A percentile compares a stretch with the other conserved stretches of the same genome.
phyloP scores from a whole-genome alignment of 2,797 vertebrate genomes.

The Tarsius wallacei region DNA sequence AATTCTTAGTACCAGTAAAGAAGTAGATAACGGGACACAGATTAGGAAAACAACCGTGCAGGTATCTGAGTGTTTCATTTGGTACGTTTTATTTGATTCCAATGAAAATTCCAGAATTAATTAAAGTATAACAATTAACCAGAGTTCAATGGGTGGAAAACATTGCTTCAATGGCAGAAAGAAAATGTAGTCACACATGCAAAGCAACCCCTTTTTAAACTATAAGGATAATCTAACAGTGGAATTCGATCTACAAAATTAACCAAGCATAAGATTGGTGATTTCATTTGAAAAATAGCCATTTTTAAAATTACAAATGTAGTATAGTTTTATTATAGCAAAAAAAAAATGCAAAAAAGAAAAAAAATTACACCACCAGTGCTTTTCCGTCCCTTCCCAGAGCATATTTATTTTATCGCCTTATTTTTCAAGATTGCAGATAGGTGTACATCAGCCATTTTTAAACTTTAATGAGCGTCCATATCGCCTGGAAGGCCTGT shows the following conservation, averaged over 20 bases:
- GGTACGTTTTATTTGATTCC: background rate
- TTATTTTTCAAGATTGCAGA: background rate
- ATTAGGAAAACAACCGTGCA: constrained; percentile 13
- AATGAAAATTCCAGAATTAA: constrained; percentile 27
- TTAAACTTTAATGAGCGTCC: background rate
- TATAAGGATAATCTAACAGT: background rate
- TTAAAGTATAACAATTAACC: background rate
- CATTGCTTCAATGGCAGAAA: background rate
- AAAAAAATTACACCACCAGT: background rate
- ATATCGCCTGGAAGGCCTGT: background rate
- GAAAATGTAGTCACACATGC: background rate
- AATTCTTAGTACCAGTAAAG: background rate
- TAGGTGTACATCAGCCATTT: background rate
- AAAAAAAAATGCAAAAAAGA: background rate
- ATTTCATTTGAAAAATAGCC: constrained; percentile 3
- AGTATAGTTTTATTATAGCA: background rate
- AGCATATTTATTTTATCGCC: background rate
- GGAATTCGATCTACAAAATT: background rate
- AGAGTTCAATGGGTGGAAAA: constrained; percentile 5
- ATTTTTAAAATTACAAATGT: background rate
- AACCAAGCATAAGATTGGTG: background rate
- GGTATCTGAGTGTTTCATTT: background rate
- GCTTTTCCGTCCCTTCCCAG: background rate
- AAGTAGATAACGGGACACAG: background rate
- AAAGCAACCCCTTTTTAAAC: background rate